Evolutionary conservation across 2,888 invertebrate genomes (phyloP).

Genomic region (Hydropsyche betteni): DNA sequence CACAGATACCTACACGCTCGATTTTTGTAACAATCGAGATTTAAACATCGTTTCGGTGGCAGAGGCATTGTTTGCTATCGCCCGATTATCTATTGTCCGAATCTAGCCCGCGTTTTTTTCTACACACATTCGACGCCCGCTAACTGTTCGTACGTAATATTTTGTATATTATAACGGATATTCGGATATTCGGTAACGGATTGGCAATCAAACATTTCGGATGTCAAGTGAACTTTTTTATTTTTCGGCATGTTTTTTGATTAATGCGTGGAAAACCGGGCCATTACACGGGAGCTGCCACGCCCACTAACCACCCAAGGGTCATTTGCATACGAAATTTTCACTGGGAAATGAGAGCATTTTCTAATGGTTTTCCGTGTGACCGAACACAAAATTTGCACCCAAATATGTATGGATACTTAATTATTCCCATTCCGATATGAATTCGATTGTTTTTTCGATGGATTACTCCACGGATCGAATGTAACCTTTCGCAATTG

Average conservation of each 20-base stretch:
- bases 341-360: slow-evolving; percentile 13
- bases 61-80: no score
- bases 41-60: no score
- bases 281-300: slow-evolving; percentile 19
- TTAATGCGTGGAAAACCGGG: slow-evolving; percentile 32
- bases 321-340: slow-evolving; percentile 31
- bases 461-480: not conserved
- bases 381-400: slow-evolving; percentile 8
- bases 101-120: not conserved
- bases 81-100: slow-evolving; percentile 4
- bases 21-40: no score
- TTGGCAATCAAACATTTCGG: slow-evolving; percentile 19
- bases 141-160: slow-evolving; percentile 7
- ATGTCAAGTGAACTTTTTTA: slow-evolving; percentile 20
- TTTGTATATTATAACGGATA: slow-evolving; percentile 13
- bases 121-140: no score
- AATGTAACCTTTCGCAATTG: not conserved
- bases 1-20: no score
- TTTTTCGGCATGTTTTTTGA: not conserved
- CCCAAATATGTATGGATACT: not conserved
- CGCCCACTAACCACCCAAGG: slow-evolving; percentile 10
- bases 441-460: no score
- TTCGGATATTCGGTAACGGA: slow-evolving; percentile 14
- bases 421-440: not conserved
- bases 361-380: slow-evolving; percentile 31